A percentile compares a stretch with the other conserved stretches of the same genome.
These are phyloP conservation scores for human DNA, from an alignment of 2,113 vertebrate genomes.

Conservation along the genomic window DNA sequence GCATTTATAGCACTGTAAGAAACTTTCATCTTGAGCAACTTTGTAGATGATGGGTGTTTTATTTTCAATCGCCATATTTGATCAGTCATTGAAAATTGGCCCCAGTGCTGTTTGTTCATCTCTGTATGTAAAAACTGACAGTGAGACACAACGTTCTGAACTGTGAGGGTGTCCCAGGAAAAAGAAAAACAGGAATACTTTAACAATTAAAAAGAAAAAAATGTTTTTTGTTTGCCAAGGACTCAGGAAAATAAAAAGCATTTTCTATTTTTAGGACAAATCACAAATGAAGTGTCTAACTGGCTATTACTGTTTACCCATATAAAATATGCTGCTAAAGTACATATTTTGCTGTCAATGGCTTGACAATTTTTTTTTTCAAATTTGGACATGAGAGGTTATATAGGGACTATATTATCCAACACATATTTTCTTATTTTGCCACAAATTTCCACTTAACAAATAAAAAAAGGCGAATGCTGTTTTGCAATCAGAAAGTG, in stretches of 20 bases:
- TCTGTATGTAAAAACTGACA: background rate
- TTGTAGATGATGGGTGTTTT: constrained; percentile 16
- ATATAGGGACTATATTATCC: background rate
- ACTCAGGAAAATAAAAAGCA: constrained; percentile 78
- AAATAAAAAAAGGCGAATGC: background rate
- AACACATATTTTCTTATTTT: background rate
- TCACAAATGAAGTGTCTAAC: constrained; percentile 50
- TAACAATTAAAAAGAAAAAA: background rate
- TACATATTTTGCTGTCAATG: background rate
- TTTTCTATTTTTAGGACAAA: constrained; percentile 74
- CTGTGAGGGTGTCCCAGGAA: constrained; percentile 23
- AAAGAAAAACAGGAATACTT: constrained; percentile 22
- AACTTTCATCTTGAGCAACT: constrained; percentile 27
- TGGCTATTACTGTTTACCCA: constrained; percentile 74
- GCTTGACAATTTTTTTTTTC: background rate
- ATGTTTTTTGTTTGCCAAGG: constrained; percentile 53
- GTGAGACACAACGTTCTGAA: background rate
- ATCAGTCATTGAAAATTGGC: constrained; percentile 28
- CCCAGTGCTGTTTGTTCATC: background rate
- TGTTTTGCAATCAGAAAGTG: background rate
- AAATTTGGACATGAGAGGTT: background rate
- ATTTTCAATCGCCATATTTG: constrained; percentile 27
- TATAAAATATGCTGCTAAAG: constrained; percentile 51
- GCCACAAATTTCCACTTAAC: background rate
- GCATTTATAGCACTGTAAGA: constrained; percentile 59